These are phyloP conservation scores for Agonopterix subpropinquella DNA, from an alignment of 2,888 invertebrate genomes.

Conservation along the genomic window DNA sequence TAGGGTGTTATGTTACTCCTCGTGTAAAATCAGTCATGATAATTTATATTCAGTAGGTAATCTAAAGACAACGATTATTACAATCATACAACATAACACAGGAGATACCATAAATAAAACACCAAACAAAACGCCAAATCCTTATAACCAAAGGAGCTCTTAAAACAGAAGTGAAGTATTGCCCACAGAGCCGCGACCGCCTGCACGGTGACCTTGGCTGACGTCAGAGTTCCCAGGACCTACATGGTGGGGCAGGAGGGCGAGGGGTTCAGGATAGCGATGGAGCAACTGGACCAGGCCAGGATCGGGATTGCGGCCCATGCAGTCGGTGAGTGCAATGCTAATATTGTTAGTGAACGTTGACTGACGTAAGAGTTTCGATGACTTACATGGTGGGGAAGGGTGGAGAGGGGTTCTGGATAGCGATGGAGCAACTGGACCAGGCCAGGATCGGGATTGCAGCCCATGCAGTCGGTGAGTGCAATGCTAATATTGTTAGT, in stretches of 20 bases:
- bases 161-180: conserved; percentile 43
- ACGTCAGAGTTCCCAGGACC: conserved; percentile 73
- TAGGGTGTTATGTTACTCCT: too few species aligned
- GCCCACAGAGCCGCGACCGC: conserved; percentile 79
- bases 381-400: too few species aligned
- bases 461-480: conserved; percentile 81
- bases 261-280: conserved; percentile 79
- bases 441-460: conserved; percentile 85
- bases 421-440: conserved; percentile 82
- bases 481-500: not conserved
- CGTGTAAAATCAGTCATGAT: too few species aligned
- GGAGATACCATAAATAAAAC: not conserved
- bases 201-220: conserved; percentile 80
- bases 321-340: conserved; percentile 76
- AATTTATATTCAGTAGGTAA: too few species aligned
- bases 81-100: too few species aligned
- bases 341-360: not conserved
- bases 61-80: too few species aligned
- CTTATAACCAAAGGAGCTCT: conserved; percentile 25
- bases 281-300: conserved; percentile 81
- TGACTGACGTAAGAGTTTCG: not conserved
- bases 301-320: conserved; percentile 86
- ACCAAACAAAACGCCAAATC: conserved; percentile 5
- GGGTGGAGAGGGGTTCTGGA: conserved; percentile 15
- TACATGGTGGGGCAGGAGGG: conserved; percentile 75